Evolutionary conservation across 2,888 invertebrate genomes (phyloP).

Genomic region (Lordiphosa fenestrarum): DNA sequence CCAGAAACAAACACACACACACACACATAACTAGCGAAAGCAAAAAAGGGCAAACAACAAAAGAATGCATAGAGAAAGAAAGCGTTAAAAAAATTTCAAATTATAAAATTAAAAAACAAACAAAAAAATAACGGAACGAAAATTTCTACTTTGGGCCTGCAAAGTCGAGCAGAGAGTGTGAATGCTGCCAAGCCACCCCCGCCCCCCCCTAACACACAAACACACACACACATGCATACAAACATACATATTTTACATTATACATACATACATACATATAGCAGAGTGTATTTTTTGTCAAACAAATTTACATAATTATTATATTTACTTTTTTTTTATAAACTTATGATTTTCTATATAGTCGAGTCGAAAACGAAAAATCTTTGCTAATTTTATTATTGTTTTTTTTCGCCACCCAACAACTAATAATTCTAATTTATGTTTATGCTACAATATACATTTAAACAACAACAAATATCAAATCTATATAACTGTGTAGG

Average conservation of each 20-base stretch:
- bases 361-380: constrained; percentile 19
- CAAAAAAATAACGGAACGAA: constrained; percentile 11
- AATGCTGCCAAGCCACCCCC: constrained; percentile 1
- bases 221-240: constrained; percentile 24
- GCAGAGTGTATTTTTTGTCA: constrained; percentile 68
- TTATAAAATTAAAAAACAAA: constrained; percentile 8
- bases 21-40: constrained; percentile 8
- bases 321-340: constrained; percentile 9
- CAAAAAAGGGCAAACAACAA: constrained; percentile 7
- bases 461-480: constrained; percentile 27
- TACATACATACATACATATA: constrained; percentile 33
- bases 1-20: not conserved
- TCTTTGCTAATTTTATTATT: constrained; percentile 21
- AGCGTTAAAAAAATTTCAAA: too few relatives aligned
- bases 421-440: constrained; percentile 46
- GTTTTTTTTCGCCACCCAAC: constrained; percentile 28
- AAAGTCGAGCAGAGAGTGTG: constrained; percentile 5
- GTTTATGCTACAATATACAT: constrained; percentile 46
- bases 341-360: constrained; percentile 23
- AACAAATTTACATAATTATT: constrained; percentile 60
- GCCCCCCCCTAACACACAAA: constrained; percentile 17
- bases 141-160: too few relatives aligned
- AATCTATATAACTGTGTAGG: constrained; percentile 18
- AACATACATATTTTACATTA: constrained; percentile 11
- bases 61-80: too few relatives aligned